Percentiles rank a stretch among this genome's conserved stretches.
Evolutionary conservation across 2,888 invertebrate genomes (phyloP).

Genomic region (Nephrotoma guestfalica): DNA sequence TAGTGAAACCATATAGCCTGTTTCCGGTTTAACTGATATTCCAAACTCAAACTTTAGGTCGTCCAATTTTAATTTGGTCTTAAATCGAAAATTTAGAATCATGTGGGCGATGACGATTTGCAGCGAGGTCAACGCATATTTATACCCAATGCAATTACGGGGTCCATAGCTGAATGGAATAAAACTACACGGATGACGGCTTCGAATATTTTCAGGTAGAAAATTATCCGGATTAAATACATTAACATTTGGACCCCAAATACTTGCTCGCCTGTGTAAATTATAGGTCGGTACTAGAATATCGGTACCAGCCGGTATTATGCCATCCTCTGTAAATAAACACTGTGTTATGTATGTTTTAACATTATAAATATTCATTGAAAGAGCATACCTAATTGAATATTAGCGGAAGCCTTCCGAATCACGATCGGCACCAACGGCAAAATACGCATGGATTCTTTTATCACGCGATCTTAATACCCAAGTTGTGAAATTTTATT

Average conservation of each 20-base stretch:
- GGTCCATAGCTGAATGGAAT: not conserved
- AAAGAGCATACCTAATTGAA: not conserved
- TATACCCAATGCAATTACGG: not conserved
- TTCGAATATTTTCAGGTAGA: not conserved
- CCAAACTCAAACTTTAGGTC: not conserved
- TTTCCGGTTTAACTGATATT: not conserved
- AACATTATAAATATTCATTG: no score
- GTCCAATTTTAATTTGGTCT: not conserved
- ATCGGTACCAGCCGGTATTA: not conserved
- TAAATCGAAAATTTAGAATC: not conserved
- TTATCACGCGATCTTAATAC: not conserved
- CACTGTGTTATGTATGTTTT: no score
- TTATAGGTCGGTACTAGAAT: not conserved
- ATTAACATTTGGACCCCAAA: not conserved
- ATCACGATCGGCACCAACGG: not conserved
- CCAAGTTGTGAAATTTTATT: not conserved
- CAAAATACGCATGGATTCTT: not conserved
- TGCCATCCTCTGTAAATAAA: not conserved
- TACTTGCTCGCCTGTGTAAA: not conserved
- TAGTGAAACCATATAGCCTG: not conserved
- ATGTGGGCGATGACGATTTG: not conserved
- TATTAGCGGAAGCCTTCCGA: not conserved
- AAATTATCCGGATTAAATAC: constrained; percentile 1
- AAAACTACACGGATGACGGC: not conserved
- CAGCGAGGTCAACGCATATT: not conserved